Evolutionary conservation across 2,113 vertebrate genomes (phyloP), one percentile per base, ranked within the genome.

Genomic region (Sander vitreus): DNA sequence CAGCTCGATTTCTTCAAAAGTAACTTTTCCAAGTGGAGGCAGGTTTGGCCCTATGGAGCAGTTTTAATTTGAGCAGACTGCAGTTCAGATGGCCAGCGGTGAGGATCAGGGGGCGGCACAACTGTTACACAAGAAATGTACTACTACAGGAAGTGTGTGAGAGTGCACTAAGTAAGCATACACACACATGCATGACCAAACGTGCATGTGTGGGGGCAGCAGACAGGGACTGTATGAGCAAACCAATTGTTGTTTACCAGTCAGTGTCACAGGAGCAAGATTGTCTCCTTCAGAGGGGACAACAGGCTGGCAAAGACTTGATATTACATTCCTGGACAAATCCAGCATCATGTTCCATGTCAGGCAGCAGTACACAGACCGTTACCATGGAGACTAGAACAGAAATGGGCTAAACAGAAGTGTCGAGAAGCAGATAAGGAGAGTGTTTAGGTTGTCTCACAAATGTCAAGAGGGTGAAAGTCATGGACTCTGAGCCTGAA

Each of bases 241-340:
- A 47, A 60, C 60, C 62, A 30, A 43, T 80, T 82, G 68, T 91
- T 85, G 74, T 86, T 10, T 78, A 74, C 66, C 69, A 66, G 48
- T 57, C 70, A 54, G 63, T 83, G 65, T 89, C 72, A 83, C 66
- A 91, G 73, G 64, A 83, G 73, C 54, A 67, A 72, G 68, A 83
- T 13, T 84, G 80, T 87, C 33, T 79, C 78, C n/a, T 21, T 88
- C 63, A 12, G 76, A 78, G 73, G 55, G 74, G 54, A n/a, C 64
- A 76, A 73, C 25, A 77, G 48, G 81, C 79, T 89, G 90, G 85
- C 88, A 83, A 58, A 57, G 55, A 39, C 23, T 50, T 15, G 25
- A 64, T 53, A 84, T 69, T n/a, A 69, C 48, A 69, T 93, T 91
- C 90, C 80, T 77, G 63, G 54, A 83, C 21, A 93, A 89, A 90